These are phyloP conservation scores for Botia kubotai DNA, from an alignment of 2,797 vertebrate genomes.

Conservation along the genomic window DNA sequence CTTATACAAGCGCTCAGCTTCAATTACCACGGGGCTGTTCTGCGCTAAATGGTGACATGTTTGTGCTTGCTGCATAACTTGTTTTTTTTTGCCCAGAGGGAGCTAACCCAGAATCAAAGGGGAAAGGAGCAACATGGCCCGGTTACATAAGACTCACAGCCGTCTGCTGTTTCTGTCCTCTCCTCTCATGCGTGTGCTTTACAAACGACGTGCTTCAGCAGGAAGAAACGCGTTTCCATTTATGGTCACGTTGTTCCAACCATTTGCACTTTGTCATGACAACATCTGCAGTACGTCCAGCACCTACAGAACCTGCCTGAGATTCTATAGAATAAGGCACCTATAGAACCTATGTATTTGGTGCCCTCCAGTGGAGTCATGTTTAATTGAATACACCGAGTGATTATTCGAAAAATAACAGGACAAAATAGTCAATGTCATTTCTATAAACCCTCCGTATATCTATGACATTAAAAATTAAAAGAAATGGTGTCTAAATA, in stretches of 20 bases:
- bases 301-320: neutral
- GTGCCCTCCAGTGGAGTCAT: conserved; percentile 69
- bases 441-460: too few relatives aligned
- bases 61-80: conserved; percentile 55
- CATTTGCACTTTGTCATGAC: neutral
- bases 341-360: conserved; percentile 56
- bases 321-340: too few relatives aligned
- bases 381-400: neutral
- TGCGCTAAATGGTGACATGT: conserved; percentile 56
- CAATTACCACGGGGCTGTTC: conserved; percentile 54
- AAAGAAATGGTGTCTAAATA: too few relatives aligned
- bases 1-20: conserved; percentile 51
- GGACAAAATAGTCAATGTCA: too few relatives aligned
- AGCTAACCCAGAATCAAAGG: conserved; percentile 67
- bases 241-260: conserved; percentile 10
- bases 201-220: conserved; percentile 20
- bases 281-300: conserved; percentile 14
- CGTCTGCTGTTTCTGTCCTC: conserved; percentile 50
- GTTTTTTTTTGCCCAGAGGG: conserved; percentile 66
- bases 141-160: conserved; percentile 50
- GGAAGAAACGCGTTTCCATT: conserved; percentile 18
- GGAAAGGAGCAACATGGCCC: conserved; percentile 56
- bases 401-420: neutral
- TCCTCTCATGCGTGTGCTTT: conserved; percentile 43
- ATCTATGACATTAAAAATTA: too few relatives aligned